phyloP scores from a whole-genome alignment of 2,888 invertebrate species.

The Tenodera sinensis region DNA sequence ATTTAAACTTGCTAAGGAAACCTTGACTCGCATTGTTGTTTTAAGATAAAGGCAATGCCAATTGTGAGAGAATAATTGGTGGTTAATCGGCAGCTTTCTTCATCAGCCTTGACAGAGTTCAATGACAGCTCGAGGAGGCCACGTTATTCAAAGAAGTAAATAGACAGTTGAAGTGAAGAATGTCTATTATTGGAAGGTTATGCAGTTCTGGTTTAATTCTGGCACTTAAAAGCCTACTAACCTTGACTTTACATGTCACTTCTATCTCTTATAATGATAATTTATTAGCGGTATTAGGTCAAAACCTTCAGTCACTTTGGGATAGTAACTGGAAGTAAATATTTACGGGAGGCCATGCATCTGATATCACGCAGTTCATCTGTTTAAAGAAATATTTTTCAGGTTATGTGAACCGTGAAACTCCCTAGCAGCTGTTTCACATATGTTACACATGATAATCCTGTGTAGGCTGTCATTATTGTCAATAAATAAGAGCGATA shows the following conservation, averaged over 20 bases:
- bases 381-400: not conserved
- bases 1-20: too few species aligned
- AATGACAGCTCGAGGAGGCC: not conserved
- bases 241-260: not conserved
- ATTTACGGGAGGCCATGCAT: not conserved
- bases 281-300: not conserved
- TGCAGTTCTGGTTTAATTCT: not conserved
- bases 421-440: not conserved
- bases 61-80: too few species aligned
- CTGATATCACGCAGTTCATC: not conserved
- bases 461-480: not conserved
- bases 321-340: not conserved
- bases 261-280: not conserved
- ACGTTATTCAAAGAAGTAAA: not conserved
- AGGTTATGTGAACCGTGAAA: not conserved
- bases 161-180: not conserved
- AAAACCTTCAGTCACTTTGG: not conserved
- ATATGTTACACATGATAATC: not conserved
- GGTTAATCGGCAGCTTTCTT: too few species aligned
- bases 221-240: not conserved
- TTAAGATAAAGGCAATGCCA: too few species aligned
- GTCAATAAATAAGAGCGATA: not conserved
- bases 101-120: too few species aligned
- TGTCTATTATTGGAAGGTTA: not conserved
- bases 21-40: too few species aligned